Conservation (phyloP, 2,888 invertebrate genomes). For the Hirudinaria manillensis region DNA sequence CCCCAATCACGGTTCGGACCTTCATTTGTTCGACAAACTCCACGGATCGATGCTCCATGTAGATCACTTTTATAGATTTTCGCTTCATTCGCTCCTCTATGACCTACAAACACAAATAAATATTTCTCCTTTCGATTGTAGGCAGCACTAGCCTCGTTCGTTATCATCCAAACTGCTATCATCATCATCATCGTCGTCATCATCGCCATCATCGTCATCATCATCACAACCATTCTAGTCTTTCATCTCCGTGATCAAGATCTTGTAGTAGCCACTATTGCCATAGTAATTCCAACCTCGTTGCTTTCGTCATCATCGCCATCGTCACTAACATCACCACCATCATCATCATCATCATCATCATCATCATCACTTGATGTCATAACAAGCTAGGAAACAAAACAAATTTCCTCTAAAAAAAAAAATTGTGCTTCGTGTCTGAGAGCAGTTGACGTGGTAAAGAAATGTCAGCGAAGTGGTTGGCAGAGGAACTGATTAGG, state of each 20-base stretch:
- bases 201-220: slow-evolving; percentile 7
- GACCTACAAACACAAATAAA: slow-evolving; percentile 2
- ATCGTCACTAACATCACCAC: slow-evolving; percentile 9
- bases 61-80: slow-evolving; percentile 18
- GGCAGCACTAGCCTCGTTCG: neutral
- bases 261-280: slow-evolving; percentile 17
- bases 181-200: slow-evolving; percentile 18
- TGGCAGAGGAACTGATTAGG: neutral
- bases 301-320: slow-evolving; percentile 9
- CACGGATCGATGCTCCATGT: neutral
- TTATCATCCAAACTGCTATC: neutral
- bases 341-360: neutral
- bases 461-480: neutral
- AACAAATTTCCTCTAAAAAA: neutral
- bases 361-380: neutral
- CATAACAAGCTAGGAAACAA: too few relatives aligned
- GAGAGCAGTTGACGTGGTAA: slow-evolving; percentile 5
- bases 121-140: too few relatives aligned
- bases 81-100: neutral
- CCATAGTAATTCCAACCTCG: slow-evolving; percentile 3
- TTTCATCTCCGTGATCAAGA: slow-evolving; percentile 16
- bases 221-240: slow-evolving; percentile 11
- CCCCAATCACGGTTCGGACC: neutral
- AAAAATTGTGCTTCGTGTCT: neutral
- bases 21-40: neutral